Evolutionary conservation across 2,888 invertebrate genomes (phyloP).

Genomic region (Scrobipalpa atriplicella): DNA sequence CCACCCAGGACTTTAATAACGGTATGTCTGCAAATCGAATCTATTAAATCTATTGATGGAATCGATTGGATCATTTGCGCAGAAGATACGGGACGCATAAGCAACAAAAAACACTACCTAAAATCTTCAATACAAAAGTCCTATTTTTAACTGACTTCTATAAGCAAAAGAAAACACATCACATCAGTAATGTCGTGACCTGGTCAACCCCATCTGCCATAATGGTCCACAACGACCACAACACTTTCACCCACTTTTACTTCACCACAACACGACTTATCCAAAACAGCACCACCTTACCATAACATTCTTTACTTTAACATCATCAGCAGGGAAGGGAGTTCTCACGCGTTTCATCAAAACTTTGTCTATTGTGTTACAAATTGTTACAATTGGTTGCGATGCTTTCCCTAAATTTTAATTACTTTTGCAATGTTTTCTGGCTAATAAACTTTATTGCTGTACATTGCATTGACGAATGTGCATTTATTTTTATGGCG

Average conservation of each 20-base stretch:
- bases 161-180: no score
- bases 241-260: constrained; percentile 19
- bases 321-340: no score
- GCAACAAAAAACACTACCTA: no score
- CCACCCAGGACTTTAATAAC: neutral
- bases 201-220: neutral
- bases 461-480: neutral
- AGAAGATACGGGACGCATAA: no score
- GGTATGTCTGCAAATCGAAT: no score
- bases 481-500: neutral
- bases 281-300: neutral
- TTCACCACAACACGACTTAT: neutral
- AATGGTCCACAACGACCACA: neutral
- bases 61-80: no score
- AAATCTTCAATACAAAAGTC: neutral
- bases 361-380: neutral
- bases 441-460: constrained; percentile 5
- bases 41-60: no score
- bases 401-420: constrained; percentile 13
- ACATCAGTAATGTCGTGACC: neutral
- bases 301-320: neutral
- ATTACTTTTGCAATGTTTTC: constrained; percentile 14
- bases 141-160: neutral
- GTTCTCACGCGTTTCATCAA: no score
- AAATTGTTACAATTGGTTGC: constrained; percentile 8